Evolutionary conservation across 2,888 invertebrate species (phyloP).

Genomic region (Chloroclysta siterata): DNA sequence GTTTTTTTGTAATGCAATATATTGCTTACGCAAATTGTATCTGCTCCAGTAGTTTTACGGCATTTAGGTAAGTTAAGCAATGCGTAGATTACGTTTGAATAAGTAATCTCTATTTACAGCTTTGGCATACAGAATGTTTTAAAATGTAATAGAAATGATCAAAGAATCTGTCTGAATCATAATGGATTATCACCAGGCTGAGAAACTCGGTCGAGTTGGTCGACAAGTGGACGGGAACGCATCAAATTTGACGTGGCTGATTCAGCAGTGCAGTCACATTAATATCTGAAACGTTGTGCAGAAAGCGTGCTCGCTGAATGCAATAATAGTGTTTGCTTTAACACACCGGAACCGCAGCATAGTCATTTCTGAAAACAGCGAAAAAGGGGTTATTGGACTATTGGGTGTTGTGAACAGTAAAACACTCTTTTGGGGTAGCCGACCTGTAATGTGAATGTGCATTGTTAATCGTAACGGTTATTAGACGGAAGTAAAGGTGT

Average conservation of each 20-base stretch:
- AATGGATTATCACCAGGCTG: not conserved
- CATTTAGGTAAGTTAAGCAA: conserved; percentile 27
- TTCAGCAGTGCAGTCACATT: conserved; percentile 9
- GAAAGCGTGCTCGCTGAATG: conserved; percentile 17
- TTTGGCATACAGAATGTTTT: not conserved
- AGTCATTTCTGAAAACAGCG: conserved; percentile 32
- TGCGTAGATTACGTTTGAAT: conserved; percentile 30
- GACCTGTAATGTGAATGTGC: conserved; percentile 52
- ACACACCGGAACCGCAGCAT: conserved; percentile 29
- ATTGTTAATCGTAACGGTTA: conserved; percentile 43
- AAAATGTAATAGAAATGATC: conserved; percentile 2
- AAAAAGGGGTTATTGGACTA: conserved; percentile 42
- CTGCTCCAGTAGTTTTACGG: conserved; percentile 41
- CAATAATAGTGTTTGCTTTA: conserved; percentile 12
- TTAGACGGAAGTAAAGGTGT: conserved; percentile 48
- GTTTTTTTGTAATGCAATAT: conserved; percentile 37
- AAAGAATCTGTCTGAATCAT: not conserved
- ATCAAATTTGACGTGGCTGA: conserved; percentile 3
- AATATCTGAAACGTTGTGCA: conserved; percentile 13
- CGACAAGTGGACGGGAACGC: not conserved
- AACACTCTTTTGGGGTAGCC: conserved; percentile 56
- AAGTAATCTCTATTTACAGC: conserved; percentile 12
- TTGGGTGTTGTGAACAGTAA: conserved; percentile 46
- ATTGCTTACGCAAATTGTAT: conserved; percentile 47
- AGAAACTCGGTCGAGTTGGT: conserved; percentile 4